Conservation (phyloP, 2,797 vertebrate species). For the Pipistrellus pipistrellus region DNA sequence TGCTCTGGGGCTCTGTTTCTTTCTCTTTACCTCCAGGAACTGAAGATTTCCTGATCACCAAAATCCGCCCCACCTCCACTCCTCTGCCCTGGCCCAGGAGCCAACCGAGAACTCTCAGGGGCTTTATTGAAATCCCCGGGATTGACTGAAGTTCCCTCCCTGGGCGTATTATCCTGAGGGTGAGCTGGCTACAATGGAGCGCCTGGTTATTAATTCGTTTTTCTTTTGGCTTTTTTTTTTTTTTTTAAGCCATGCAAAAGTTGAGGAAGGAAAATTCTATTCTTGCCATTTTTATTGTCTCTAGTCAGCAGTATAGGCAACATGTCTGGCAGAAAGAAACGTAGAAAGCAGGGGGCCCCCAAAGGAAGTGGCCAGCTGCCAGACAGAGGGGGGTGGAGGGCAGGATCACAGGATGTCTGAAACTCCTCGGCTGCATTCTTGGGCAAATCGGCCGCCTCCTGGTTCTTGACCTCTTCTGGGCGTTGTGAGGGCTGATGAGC, state of each 20-base stretch:
- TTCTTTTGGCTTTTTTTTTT: neutral
- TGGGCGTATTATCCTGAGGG: slow-evolving; percentile 31
- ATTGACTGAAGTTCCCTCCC: neutral
- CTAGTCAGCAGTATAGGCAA: neutral
- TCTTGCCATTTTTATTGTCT: neutral
- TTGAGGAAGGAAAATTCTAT: neutral
- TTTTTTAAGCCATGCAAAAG: neutral
- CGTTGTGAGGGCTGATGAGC: slow-evolving; percentile 77
- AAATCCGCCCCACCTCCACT: neutral
- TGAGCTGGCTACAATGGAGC: rapidly evolving
- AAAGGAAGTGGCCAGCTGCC: neutral
- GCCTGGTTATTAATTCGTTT: neutral
- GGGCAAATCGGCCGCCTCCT: slow-evolving; percentile 8
- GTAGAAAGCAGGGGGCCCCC: neutral
- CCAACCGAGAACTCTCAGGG: neutral
- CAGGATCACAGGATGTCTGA: slow-evolving; percentile 47
- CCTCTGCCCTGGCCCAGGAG: neutral
- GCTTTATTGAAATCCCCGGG: slow-evolving; percentile 55
- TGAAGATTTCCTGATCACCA: slow-evolving; percentile 52
- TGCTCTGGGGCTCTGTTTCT: neutral
- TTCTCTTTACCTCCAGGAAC: slow-evolving; percentile 26
- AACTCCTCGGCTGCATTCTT: slow-evolving; percentile 34
- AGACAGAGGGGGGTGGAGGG: neutral
- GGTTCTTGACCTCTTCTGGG: slow-evolving; percentile 76
- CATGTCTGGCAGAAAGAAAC: neutral